These are phyloP conservation scores for Poeciliopsis gracilis DNA, from an alignment of 2,797 vertebrate species.

Conservation along the genomic window DNA sequence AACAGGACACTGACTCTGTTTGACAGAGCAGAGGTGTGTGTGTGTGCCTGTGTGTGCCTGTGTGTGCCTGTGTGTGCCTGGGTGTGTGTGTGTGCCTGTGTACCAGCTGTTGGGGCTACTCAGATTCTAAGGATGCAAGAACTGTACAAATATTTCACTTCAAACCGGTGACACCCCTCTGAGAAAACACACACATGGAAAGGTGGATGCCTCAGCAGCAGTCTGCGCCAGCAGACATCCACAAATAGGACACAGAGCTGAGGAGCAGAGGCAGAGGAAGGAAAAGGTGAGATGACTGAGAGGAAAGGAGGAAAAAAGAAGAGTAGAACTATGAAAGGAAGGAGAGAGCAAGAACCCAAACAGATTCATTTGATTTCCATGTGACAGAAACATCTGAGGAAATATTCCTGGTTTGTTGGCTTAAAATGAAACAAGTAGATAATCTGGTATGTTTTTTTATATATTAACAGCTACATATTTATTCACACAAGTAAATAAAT, in stretches of 20 bases:
- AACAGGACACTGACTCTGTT: conserved; percentile 60
- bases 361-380: background rate
- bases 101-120: conserved; percentile 53
- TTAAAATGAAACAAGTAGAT: background rate
- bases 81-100: conserved; percentile 9
- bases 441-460: background rate
- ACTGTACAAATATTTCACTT: conserved; percentile 61
- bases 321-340: background rate
- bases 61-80: conserved; percentile 5
- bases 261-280: conserved; percentile 17
- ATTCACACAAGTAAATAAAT: background rate
- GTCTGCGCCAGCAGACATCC: conserved; percentile 39
- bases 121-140: conserved; percentile 61
- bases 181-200: conserved; percentile 34
- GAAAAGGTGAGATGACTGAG: background rate
- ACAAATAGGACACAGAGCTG: conserved; percentile 44
- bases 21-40: conserved; percentile 51
- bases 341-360: background rate
- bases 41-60: background rate
- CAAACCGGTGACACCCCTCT: conserved; percentile 50
- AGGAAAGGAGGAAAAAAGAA: background rate
- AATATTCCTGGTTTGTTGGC: background rate
- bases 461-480: background rate
- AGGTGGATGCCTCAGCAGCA: conserved; percentile 22
- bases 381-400: background rate